These are phyloP conservation scores for Drosophila insularis DNA, from an alignment of 1,140 invertebrate genomes.

Conservation along the genomic window DNA sequence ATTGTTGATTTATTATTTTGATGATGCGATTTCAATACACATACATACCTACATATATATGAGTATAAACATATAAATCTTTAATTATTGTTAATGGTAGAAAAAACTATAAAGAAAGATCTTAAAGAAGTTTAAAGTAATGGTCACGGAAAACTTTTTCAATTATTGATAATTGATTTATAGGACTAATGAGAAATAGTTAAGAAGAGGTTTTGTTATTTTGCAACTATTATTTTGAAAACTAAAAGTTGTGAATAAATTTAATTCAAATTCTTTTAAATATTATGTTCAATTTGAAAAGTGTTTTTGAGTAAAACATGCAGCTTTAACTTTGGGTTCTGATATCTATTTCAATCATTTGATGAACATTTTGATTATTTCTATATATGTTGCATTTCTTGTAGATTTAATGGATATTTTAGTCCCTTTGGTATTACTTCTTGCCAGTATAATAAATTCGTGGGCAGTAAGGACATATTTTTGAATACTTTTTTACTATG, in stretches of 20 bases:
- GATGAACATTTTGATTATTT: not conserved
- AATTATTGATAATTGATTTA: not conserved
- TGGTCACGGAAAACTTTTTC: too few species aligned
- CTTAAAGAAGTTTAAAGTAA: too few species aligned
- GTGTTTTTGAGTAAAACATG: too few species aligned
- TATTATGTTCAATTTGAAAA: too few species aligned
- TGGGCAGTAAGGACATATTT: not conserved
- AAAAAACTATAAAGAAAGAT: too few species aligned
- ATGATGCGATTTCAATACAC: slow-evolving; percentile 52
- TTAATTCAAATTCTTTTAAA: too few species aligned
- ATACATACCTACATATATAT: slow-evolving; percentile 40
- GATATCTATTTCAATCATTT: too few species aligned
- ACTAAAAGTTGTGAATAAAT: too few species aligned
- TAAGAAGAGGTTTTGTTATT: too few species aligned
- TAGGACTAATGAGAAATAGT: too few species aligned
- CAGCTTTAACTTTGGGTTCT: too few species aligned
- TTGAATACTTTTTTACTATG: not conserved
- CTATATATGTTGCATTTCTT: not conserved
- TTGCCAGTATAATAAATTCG: slow-evolving; percentile 52
- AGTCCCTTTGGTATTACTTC: slow-evolving; percentile 46
- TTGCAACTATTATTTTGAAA: too few species aligned
- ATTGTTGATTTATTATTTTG: slow-evolving; percentile 66
- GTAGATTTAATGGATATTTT: not conserved
- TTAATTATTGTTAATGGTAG: not conserved
- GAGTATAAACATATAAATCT: not conserved